Conservation (phyloP, 2,797 vertebrate species). For the Eurystomus glaucurus region DNA sequence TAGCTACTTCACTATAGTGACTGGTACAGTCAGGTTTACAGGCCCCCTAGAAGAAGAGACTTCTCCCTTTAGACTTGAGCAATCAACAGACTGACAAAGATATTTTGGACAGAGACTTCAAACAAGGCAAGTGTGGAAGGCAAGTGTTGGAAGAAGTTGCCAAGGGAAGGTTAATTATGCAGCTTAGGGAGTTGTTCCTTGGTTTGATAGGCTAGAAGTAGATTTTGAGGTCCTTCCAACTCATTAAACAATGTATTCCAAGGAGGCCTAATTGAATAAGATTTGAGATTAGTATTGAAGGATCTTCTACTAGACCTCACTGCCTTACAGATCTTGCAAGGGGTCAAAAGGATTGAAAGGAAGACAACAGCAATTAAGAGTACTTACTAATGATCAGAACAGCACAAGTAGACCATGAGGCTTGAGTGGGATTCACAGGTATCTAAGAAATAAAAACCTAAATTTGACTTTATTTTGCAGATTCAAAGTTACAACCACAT, state of each 20-base stretch:
- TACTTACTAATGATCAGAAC: background rate
- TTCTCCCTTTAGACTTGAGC: background rate
- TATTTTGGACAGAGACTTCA: background rate
- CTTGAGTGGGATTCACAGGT: background rate
- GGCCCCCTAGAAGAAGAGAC: background rate
- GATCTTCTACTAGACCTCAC: background rate
- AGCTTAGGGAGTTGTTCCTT: background rate
- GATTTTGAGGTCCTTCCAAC: slow-evolving; percentile 40
- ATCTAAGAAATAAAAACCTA: background rate
- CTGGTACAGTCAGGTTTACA: background rate
- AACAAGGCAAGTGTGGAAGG: background rate
- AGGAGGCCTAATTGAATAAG: slow-evolving; percentile 24
- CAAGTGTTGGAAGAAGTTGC: background rate
- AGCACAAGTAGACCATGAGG: background rate
- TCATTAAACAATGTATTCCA: slow-evolving; percentile 32
- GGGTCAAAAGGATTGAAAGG: slow-evolving; percentile 23
- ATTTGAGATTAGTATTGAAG: slow-evolving; percentile 30
- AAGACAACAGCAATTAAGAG: background rate
- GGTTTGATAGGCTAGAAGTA: slow-evolving; percentile 30
- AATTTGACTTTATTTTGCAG: background rate
- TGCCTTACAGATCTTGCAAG: background rate
- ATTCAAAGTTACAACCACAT: background rate
- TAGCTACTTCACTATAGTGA: background rate
- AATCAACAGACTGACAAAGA: background rate
- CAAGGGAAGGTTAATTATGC: slow-evolving; percentile 21